phyloP scores from a whole-genome alignment of 1,140 invertebrate species.

The Mya arenaria region DNA sequence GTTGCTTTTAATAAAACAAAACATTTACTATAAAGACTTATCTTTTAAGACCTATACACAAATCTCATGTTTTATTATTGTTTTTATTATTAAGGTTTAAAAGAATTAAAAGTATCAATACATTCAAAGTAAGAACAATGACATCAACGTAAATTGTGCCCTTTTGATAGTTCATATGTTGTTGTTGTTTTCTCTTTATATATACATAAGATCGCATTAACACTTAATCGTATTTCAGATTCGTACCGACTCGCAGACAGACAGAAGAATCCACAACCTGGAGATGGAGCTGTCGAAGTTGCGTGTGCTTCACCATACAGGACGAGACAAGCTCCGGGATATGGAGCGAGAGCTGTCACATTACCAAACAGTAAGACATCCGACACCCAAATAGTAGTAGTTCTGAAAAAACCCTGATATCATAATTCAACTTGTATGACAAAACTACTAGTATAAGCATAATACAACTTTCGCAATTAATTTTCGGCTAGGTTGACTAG shows the following conservation, averaged over 20 bases:
- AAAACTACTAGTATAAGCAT: too few species aligned
- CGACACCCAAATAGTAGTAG: too few species aligned
- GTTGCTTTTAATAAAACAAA: too few species aligned
- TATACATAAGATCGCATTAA: not conserved
- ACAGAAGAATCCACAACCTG: constrained; percentile 52
- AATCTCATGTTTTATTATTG: not conserved
- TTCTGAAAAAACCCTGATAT: too few species aligned
- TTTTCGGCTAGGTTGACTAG: too few species aligned
- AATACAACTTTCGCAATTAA: too few species aligned
- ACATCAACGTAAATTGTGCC: not conserved
- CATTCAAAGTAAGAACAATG: not conserved
- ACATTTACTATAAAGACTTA: too few species aligned
- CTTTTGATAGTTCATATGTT: not conserved
- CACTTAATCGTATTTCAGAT: constrained; percentile 29
- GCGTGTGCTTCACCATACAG: constrained; percentile 29
- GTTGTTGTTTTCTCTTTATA: not conserved
- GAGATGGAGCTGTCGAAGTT: constrained; percentile 47
- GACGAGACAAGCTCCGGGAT: constrained; percentile 20
- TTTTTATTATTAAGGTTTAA: not conserved
- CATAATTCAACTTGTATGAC: too few species aligned
- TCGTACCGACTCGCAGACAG: constrained; percentile 30
- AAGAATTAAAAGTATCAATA: not conserved
- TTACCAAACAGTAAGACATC: constrained; percentile 46
- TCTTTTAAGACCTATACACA: not conserved
- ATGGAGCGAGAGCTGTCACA: constrained; percentile 32